Evolutionary conservation across 1,140 invertebrate genomes (phyloP).

Genomic region (Papilio glaucus): DNA sequence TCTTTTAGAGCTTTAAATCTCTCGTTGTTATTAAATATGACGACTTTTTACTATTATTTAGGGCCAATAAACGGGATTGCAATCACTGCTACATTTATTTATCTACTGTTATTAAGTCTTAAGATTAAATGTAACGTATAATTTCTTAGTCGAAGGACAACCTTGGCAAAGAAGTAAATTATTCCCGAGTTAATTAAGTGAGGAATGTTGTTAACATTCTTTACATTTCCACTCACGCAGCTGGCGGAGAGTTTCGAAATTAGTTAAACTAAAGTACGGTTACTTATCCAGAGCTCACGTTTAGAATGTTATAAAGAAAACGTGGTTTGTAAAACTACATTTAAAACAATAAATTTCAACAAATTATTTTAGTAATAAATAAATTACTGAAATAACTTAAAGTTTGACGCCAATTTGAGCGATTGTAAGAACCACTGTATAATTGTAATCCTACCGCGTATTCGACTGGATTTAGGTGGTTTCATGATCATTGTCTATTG

Average conservation of each 20-base stretch:
- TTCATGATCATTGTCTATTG: no score
- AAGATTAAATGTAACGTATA: neutral
- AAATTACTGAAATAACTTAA: no score
- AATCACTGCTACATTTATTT: neutral
- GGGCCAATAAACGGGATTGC: no score
- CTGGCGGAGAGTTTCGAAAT: slow-evolving; percentile 17
- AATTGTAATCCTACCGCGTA: no score
- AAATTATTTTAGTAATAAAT: neutral
- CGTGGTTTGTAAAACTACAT: neutral
- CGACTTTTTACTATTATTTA: no score
- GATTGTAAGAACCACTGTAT: no score
- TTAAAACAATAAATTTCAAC: neutral
- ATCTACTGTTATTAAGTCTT: no score
- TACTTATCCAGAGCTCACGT: neutral
- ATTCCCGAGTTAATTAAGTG: slow-evolving; percentile 27
- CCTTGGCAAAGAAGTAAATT: slow-evolving; percentile 28
- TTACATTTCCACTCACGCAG: slow-evolving; percentile 19
- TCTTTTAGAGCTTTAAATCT: no score
- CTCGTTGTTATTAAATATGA: no score
- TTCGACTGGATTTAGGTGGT: no score
- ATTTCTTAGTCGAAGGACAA: neutral
- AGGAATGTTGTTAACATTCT: slow-evolving; percentile 34
- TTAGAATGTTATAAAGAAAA: neutral
- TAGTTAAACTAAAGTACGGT: slow-evolving; percentile 22
- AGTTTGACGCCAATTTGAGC: no score